These are phyloP conservation scores for Anhinga rufa DNA, from an alignment of 2,113 vertebrate genomes.

Conservation along the genomic window DNA sequence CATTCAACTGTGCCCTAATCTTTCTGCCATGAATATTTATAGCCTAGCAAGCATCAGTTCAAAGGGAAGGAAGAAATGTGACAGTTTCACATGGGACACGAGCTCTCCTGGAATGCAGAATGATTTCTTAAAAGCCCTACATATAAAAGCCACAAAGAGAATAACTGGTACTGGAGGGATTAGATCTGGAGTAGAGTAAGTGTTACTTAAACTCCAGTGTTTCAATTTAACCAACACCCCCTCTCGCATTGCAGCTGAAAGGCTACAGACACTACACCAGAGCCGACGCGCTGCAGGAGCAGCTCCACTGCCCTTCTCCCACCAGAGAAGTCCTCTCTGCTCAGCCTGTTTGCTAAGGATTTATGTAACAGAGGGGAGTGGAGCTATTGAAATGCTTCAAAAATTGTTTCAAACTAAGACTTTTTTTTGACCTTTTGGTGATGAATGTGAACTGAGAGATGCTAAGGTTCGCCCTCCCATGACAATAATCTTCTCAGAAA, in stretches of 20 bases:
- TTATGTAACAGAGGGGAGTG: neutral
- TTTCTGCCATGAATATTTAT: neutral
- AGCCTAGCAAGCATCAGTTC: neutral
- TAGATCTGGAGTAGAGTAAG: neutral
- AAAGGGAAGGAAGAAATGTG: neutral
- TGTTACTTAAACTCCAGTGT: neutral
- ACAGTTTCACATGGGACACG: neutral
- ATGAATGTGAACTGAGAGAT: slow-evolving; percentile 52
- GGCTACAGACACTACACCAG: neutral
- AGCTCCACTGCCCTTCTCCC: neutral
- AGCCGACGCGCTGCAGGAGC: neutral
- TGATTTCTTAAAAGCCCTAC: neutral
- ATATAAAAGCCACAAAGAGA: neutral
- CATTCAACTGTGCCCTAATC: neutral
- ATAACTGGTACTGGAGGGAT: neutral
- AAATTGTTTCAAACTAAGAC: neutral
- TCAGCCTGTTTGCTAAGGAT: neutral
- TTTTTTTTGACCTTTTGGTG: slow-evolving; percentile 42
- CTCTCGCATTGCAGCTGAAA: neutral
- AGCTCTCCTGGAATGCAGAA: neutral
- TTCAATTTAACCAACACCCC: neutral
- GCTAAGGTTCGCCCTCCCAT: neutral
- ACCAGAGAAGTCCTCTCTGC: neutral
- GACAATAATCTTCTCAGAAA: slow-evolving; percentile 14
- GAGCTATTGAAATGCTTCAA: neutral